Evolutionary conservation across 2,113 vertebrate genomes (phyloP), one percentile per base, ranked within the genome.

Genomic region (Cyphomyrus discorhynchus): DNA sequence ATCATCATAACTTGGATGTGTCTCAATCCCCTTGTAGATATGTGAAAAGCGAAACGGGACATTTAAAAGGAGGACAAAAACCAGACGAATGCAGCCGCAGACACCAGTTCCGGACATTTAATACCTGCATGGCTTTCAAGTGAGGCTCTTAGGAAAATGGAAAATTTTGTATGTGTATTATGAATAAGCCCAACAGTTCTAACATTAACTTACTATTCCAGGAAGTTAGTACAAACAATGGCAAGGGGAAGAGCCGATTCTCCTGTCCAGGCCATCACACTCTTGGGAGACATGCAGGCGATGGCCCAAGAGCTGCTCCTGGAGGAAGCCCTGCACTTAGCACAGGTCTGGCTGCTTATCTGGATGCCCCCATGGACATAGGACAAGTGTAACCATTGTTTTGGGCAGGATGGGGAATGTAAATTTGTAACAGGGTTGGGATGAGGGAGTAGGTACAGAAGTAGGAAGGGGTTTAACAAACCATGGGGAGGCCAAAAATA

Each of bases 41-140:
- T 91, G 27, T 42, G 0, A 5, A 11, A 45, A 87, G 70, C 27
- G 91, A 93, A 88, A 62, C 2, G 0, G 50, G n/a, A 0, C 0
- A 42, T 2, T 91, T 94, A 3, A 1, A 27, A 8, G 19, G 58
- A 17, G n/a, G 42, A 47, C 58, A n/a, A 0, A 17, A 42, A 50
- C 74, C 6, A 88, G 21, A 70, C 74, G 50, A 87, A 90, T 87
- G 90, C 11, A 2, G 80, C n/a, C 31, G 11, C 27, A 89, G 90
- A 1, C 10, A 89, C 62, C 90, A 93, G 89, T 90, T 94, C 82
- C 92, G 92, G 88, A 89, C 90, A 66, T 83, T 94, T 85, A 93
- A 86, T 52, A 92, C 91, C 17, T 95, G 92, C 45, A 89, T 66
- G 52, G 50, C 94, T 49, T 90, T 95, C 88, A 92, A 90, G 94